Evolutionary conservation across 2,113 vertebrate genomes (phyloP).

Genomic region (Eptatretus burgeri): DNA sequence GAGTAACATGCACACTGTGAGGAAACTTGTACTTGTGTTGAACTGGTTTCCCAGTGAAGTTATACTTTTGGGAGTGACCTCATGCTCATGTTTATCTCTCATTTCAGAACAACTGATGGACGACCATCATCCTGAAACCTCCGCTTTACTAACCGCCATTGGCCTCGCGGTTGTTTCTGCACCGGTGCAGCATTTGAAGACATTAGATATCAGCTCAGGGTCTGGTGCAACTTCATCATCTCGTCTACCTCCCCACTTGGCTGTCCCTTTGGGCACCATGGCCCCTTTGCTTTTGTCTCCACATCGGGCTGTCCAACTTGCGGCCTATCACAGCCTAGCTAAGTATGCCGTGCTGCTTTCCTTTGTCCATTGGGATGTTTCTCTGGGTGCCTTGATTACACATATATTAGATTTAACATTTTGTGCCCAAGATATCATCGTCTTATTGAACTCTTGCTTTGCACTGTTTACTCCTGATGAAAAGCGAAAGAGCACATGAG

Average conservation of each 20-base stretch:
- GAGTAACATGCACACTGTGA: background rate
- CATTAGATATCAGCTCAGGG: slow-evolving; percentile 37
- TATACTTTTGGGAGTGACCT: background rate
- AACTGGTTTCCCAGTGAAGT: background rate
- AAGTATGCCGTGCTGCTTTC: slow-evolving; percentile 27
- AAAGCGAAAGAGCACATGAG: too few species aligned
- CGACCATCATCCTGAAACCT: background rate
- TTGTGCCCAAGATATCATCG: too few species aligned
- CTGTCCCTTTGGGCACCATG: slow-evolving; percentile 54
- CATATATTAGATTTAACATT: too few species aligned
- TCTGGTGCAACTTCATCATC: slow-evolving; percentile 45
- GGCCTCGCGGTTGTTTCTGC: slow-evolving; percentile 38
- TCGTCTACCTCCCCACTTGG: slow-evolving; percentile 42
- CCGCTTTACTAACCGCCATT: slow-evolving; percentile 30
- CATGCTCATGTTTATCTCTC: slow-evolving; percentile 7
- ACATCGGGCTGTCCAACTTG: slow-evolving; percentile 48
- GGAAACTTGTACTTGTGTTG: background rate
- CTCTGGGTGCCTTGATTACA: too few species aligned
- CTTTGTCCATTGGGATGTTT: too few species aligned
- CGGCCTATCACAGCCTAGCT: slow-evolving; percentile 41
- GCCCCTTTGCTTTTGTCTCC: slow-evolving; percentile 45
- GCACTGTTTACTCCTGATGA: too few species aligned
- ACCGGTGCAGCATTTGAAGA: slow-evolving; percentile 36
- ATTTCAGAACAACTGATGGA: slow-evolving; percentile 19
- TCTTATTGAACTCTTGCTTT: too few species aligned